A percentile compares a stretch with the other conserved stretches of the same genome.
These are phyloP conservation scores for Hippocampus guttulatus DNA, from an alignment of 2,113 vertebrate genomes.

Conservation along the genomic window DNA sequence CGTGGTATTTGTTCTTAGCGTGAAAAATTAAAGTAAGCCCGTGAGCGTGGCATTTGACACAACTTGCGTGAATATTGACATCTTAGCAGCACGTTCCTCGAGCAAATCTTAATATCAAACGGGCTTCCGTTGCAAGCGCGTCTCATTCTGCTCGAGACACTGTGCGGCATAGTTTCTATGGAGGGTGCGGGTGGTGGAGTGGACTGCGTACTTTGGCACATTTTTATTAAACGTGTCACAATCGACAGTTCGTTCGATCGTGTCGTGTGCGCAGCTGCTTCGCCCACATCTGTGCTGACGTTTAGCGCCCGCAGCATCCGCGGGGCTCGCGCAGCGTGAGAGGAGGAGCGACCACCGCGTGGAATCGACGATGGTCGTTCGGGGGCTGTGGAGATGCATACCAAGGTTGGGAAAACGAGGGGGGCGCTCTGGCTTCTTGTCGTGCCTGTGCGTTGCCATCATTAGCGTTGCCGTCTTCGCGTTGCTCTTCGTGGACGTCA, in stretches of 20 bases:
- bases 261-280: conserved; percentile 46
- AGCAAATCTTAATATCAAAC: background rate
- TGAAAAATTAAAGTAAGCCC: too few relatives aligned
- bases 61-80: background rate
- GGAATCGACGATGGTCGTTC: conserved; percentile 52
- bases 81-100: background rate
- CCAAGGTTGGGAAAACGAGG: conserved; percentile 59
- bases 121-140: background rate
- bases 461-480: conserved; percentile 38
- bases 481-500: conserved; percentile 66
- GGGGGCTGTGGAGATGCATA: conserved; percentile 59
- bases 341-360: background rate
- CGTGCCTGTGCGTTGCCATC: conserved; percentile 30
- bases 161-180: too few relatives aligned
- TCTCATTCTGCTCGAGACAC: background rate
- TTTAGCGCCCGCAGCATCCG: conserved; percentile 11
- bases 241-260: conserved; percentile 19
- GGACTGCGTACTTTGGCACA: background rate
- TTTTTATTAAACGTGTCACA: background rate
- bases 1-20: too few relatives aligned
- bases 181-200: background rate
- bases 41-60: too few relatives aligned
- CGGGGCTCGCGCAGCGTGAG: background rate
- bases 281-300: background rate
- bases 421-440: conserved; percentile 19